Evolutionary conservation across 37 sponge, comb jelly and placozoan genomes (phyloP).

Genomic region (Oopsacas minuta): DNA sequence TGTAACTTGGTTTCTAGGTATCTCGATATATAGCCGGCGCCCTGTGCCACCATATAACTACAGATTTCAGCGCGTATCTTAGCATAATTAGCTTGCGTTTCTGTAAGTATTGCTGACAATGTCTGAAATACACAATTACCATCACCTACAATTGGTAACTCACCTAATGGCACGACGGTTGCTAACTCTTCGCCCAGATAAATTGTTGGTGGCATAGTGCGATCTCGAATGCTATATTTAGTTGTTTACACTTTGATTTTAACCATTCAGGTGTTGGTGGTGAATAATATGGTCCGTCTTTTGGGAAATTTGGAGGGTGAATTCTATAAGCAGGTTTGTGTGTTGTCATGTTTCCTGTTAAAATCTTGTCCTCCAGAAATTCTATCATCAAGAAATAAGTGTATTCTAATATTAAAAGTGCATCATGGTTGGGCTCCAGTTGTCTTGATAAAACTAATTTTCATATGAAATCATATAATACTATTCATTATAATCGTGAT

Average conservation of each 20-base stretch:
- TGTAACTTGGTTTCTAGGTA: background rate
- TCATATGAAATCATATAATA: too few species aligned
- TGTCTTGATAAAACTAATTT: too few species aligned
- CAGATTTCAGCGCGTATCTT: background rate
- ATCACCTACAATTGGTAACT: constrained; percentile 4
- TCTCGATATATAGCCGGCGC: background rate
- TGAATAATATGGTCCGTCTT: background rate
- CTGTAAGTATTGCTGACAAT: background rate
- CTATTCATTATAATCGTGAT: too few species aligned
- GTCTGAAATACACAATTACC: background rate
- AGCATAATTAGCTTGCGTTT: background rate
- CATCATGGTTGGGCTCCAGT: too few species aligned
- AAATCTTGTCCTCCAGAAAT: background rate
- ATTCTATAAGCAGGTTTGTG: background rate
- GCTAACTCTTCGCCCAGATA: background rate
- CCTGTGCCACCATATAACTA: background rate
- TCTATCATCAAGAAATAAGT: background rate
- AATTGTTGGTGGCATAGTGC: background rate
- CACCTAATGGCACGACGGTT: background rate
- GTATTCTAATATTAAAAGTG: too few species aligned
- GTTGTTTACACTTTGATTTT: constrained; percentile 1
- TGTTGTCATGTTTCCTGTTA: background rate
- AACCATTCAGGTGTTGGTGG: constrained; percentile 4
- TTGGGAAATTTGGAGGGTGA: background rate
- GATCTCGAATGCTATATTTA: background rate